These are phyloP conservation scores for Chaetodon trifasciatus DNA, from an alignment of 2,797 vertebrate genomes.

Conservation along the genomic window DNA sequence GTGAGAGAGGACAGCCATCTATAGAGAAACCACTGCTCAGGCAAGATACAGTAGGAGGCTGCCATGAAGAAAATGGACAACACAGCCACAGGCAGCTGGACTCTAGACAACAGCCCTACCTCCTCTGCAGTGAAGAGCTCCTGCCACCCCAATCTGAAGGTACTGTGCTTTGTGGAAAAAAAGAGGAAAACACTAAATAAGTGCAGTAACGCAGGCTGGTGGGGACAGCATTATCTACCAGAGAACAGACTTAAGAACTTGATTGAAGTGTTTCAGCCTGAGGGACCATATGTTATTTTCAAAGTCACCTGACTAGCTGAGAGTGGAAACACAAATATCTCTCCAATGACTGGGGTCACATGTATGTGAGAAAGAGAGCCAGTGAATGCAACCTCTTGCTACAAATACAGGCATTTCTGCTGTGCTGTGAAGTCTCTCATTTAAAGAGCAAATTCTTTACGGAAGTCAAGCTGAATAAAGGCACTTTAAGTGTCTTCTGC, in stretches of 20 bases:
- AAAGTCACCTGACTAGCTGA: conserved; percentile 49
- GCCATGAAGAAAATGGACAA: conserved; percentile 80
- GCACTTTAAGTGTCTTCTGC: not conserved
- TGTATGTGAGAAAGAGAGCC: not conserved
- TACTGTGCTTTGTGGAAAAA: conserved; percentile 63
- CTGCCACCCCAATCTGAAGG: conserved; percentile 90
- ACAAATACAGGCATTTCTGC: not conserved
- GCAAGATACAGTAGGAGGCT: conserved; percentile 61
- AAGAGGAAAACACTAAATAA: not conserved
- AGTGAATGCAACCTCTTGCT: not conserved
- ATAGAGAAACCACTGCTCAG: conserved; percentile 78
- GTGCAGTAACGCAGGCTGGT: not conserved
- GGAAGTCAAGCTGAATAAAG: not conserved
- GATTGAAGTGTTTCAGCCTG: conserved; percentile 7
- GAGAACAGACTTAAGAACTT: conserved; percentile 12
- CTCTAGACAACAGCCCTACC: conserved; percentile 47
- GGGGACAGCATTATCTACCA: not conserved
- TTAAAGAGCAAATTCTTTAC: not conserved
- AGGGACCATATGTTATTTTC: conserved; percentile 17
- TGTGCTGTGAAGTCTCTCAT: not conserved
- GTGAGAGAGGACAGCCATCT: conserved; percentile 60
- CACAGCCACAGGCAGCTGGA: conserved; percentile 75
- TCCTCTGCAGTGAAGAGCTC: conserved; percentile 59
- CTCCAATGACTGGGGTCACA: conserved; percentile 21
- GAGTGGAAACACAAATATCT: conserved; percentile 13